A percentile compares a stretch with the other conserved stretches of the same genome.
Evolutionary conservation across 92 coral and sea anemone species (phyloP).

Genomic region (Metridium senile): DNA sequence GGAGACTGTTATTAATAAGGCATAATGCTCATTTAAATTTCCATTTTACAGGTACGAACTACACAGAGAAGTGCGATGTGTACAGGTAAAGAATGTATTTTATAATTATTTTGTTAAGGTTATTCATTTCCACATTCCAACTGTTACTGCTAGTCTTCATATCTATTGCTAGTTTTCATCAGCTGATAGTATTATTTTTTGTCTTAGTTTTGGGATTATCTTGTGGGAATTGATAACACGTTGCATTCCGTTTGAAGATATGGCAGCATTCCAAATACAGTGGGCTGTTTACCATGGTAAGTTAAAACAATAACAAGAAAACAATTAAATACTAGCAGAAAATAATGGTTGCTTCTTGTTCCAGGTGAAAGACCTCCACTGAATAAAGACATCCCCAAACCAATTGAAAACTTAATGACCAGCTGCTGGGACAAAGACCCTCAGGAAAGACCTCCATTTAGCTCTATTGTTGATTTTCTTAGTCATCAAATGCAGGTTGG

Average conservation of each 20-base stretch:
- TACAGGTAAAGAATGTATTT: slow-evolving; percentile 73
- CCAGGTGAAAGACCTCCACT: slow-evolving; percentile 87
- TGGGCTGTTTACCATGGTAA: slow-evolving; percentile 99
- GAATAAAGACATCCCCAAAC: slow-evolving; percentile 79
- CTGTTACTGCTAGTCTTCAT: too few relatives aligned
- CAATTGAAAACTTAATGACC: slow-evolving; percentile 87
- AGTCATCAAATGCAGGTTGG: slow-evolving; percentile 79
- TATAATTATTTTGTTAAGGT: too few relatives aligned
- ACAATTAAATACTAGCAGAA: too few relatives aligned
- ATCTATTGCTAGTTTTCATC: too few relatives aligned
- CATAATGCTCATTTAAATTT: too few relatives aligned
- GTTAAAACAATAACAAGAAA: too few relatives aligned
- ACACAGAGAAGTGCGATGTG: slow-evolving; percentile 97
- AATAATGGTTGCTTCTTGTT: neutral
- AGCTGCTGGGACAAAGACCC: slow-evolving; percentile 90
- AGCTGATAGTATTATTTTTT: too few relatives aligned
- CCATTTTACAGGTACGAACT: slow-evolving; percentile 66
- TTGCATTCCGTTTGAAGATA: slow-evolving; percentile 93
- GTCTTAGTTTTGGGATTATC: slow-evolving; percentile 97
- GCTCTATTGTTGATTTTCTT: slow-evolving; percentile 62
- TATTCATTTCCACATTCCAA: too few relatives aligned
- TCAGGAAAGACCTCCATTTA: slow-evolving; percentile 69
- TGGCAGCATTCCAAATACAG: slow-evolving; percentile 94
- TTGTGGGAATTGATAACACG: slow-evolving; percentile 98
- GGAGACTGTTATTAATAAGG: too few relatives aligned